phyloP scores from a whole-genome alignment of 2,888 invertebrate genomes.

The Aelia acuminata region DNA sequence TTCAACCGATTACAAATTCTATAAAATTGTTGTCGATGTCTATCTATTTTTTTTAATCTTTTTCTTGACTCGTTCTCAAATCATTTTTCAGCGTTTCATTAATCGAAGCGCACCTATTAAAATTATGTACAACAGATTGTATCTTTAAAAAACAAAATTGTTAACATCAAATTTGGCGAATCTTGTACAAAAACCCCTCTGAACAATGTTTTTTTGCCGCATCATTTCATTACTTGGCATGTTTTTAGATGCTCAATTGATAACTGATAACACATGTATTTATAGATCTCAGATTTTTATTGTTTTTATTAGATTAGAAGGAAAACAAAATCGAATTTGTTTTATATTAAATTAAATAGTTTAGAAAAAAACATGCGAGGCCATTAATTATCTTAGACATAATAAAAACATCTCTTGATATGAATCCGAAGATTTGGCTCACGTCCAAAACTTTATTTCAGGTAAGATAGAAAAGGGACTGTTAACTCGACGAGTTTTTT shows the following conservation, averaged over 20 bases:
- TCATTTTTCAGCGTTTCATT: too few species aligned
- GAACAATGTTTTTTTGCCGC: background rate
- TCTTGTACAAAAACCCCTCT: too few species aligned
- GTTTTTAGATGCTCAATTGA: background rate
- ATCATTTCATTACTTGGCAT: background rate
- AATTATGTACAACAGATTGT: too few species aligned
- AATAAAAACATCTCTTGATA: background rate
- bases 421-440: background rate
- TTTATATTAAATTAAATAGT: background rate
- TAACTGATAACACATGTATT: constrained; percentile 19
- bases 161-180: too few species aligned
- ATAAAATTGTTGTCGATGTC: too few species aligned
- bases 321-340: background rate
- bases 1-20: too few species aligned
- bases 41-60: too few species aligned
- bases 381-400: background rate
- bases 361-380: background rate
- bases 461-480: background rate
- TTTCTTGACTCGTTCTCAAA: too few species aligned
- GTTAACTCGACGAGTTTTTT: background rate
- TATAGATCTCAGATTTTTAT: background rate
- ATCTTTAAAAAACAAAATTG: too few species aligned
- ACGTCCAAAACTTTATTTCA: background rate
- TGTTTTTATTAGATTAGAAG: background rate
- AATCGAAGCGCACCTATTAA: too few species aligned